phyloP scores from a whole-genome alignment of 1,140 invertebrate genomes.

The Acromyrmex charruanus region DNA sequence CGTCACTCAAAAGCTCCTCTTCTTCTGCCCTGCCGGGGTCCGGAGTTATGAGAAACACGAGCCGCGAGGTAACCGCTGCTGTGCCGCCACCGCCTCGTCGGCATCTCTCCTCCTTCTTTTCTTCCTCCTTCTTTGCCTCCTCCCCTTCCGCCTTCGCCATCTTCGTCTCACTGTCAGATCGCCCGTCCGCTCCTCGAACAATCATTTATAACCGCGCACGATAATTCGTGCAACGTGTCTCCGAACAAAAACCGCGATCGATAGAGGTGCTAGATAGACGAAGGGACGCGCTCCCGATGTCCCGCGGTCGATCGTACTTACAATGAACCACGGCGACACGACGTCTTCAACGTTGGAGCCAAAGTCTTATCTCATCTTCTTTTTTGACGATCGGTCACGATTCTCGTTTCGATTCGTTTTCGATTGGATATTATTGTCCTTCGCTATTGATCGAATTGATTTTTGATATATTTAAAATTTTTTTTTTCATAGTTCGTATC shows the following conservation, averaged over 20 bases:
- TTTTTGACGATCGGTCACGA: constrained; percentile 73
- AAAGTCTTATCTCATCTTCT: constrained; percentile 74
- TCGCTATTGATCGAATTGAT: neutral
- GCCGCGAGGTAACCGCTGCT: constrained; percentile 78
- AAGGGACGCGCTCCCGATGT: constrained; percentile 63
- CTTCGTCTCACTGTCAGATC: constrained; percentile 52
- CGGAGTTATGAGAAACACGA: constrained; percentile 80
- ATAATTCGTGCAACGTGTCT: constrained; percentile 75
- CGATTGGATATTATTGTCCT: neutral
- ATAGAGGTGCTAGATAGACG: constrained; percentile 64
- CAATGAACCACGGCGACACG: constrained; percentile 34
- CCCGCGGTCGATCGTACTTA: constrained; percentile 47
- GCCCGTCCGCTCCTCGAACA: constrained; percentile 57
- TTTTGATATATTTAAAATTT: neutral
- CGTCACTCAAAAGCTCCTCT: constrained; percentile 82
- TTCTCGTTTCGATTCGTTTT: neutral
- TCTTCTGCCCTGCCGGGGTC: constrained; percentile 74
- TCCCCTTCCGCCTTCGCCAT: neutral
- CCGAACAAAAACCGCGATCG: constrained; percentile 71
- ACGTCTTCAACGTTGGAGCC: neutral
- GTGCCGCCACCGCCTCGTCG: constrained; percentile 68
- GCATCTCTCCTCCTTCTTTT: neutral
- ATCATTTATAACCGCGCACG: constrained; percentile 82
- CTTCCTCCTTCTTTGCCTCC: constrained; percentile 12
- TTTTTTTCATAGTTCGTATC: neutral